Conservation (phyloP, 2,113 vertebrate genomes). For the Leiothrix lutea region DNA sequence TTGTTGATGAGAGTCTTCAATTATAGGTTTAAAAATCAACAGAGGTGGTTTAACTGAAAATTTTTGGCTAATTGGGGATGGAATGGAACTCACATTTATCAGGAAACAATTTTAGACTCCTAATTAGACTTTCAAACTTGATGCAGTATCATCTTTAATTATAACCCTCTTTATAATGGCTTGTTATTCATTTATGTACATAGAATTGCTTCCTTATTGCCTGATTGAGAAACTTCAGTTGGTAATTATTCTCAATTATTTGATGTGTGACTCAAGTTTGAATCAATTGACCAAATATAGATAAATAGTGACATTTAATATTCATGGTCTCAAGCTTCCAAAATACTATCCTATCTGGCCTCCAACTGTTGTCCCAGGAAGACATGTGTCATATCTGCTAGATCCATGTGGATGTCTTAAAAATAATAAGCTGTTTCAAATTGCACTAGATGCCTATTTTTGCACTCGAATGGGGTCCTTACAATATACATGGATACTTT, state of each 20-base stretch:
- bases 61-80: neutral
- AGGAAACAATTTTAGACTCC: slow-evolving; percentile 41
- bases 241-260: slow-evolving; percentile 34
- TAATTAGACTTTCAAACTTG: slow-evolving; percentile 41
- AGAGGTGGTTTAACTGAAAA: neutral
- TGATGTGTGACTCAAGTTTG: neutral
- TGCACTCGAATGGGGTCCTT: neutral
- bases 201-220: slow-evolving; percentile 28
- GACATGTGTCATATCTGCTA: neutral
- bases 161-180: neutral
- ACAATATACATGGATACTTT: neutral
- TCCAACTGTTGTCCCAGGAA: neutral
- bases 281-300: neutral
- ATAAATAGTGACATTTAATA: neutral
- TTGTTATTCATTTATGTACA: slow-evolving; percentile 33
- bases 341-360: neutral
- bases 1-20: neutral
- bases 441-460: neutral
- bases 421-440: neutral
- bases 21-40: neutral
- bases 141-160: slow-evolving; percentile 33
- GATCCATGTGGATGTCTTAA: neutral
- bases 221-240: slow-evolving; percentile 30
- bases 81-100: neutral
- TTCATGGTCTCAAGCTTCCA: neutral